Evolutionary conservation across 2,888 invertebrate species (phyloP).

Genomic region (Heteropelma amictum): DNA sequence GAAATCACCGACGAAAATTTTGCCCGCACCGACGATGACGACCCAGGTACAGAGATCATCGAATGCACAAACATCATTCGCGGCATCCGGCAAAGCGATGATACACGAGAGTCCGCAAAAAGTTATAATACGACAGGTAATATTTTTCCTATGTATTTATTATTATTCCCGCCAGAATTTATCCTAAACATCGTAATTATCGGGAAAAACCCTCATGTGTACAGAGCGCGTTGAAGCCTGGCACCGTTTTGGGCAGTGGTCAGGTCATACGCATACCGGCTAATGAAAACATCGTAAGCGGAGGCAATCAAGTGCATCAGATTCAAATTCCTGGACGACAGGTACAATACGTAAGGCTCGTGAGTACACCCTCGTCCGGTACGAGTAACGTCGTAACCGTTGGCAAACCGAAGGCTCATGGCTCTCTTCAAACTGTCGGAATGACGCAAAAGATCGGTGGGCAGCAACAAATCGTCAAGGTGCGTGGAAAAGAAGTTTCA

Average conservation of each 20-base stretch:
- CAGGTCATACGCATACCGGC: constrained; percentile 79
- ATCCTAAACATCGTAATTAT: not conserved
- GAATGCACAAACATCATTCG: constrained; percentile 68
- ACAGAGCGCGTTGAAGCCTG: constrained; percentile 76
- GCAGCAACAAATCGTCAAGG: constrained; percentile 75
- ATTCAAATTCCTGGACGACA: constrained; percentile 86
- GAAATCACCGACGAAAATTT: constrained; percentile 86
- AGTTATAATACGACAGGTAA: constrained; percentile 80
- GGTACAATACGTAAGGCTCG: constrained; percentile 86
- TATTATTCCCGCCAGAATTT: not conserved
- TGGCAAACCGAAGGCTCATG: constrained; percentile 72
- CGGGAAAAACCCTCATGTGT: not conserved
- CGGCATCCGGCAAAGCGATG: constrained; percentile 67
- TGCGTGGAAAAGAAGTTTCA: constrained; percentile 36
- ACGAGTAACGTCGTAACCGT: constrained; percentile 75
- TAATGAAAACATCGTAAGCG: constrained; percentile 76
- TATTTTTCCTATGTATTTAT: not conserved
- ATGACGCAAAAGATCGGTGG: constrained; percentile 72
- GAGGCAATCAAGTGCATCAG: constrained; percentile 82
- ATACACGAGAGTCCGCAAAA: constrained; percentile 79
- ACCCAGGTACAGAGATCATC: constrained; percentile 69
- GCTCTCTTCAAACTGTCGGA: constrained; percentile 72
- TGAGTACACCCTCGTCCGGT: constrained; percentile 79
- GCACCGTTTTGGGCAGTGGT: constrained; percentile 74
- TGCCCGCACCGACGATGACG: constrained; percentile 80